Evolutionary conservation across 2,113 vertebrate species (phyloP), one percentile per base, ranked within the genome.

Genomic region (Parotia lawesii): DNA sequence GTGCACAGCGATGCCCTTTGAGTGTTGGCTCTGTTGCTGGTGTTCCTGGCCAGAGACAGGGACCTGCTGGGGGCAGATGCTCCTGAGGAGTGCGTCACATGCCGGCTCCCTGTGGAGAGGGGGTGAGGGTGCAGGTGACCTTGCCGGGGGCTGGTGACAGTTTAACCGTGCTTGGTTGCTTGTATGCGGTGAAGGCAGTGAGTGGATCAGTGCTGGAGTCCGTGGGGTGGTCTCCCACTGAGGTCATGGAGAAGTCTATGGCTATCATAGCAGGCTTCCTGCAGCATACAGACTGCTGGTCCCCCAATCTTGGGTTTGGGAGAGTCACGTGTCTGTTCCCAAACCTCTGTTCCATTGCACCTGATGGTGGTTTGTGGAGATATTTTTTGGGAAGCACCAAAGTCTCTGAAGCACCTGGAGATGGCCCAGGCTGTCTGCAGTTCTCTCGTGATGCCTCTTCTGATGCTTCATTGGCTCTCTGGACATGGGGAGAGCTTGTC

Each of bases 391-490:
- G 64, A 56, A 47, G 56, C 16, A 11, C 57, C 20, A 4, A 42
- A 45, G 40, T 56, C 15, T 45, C 33, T 6, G 4, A 61, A 89
- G 57, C 14, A 16, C 54, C 38, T 60, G 23, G 58, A 78, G 60
- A 3, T 37, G 56, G 23, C 28, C 25, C 1, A 5, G 31, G 25
- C 44, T 8, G 6, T 50, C 51, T 45, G 24, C 56, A 44, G 8
- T 65, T 93, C 54, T 81, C 29, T 27, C 0, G 0, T 44, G 25
- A 28, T 0, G 0, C n/a, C 11, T 44, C 44, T 75, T 61, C 42
- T 54, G 33, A 7, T 51, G 31, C 44, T 85, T 54, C 3, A 0
- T 8, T 25, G 44, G 15, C 31, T 40, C 33, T 66, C 15, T 4
- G 7, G 48, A 12, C 38, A 6, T 6, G 25, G 23, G 51, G 17